Evolutionary conservation across 2,888 invertebrate genomes (phyloP).

Genomic region (Drosophila melanosoma): DNA sequence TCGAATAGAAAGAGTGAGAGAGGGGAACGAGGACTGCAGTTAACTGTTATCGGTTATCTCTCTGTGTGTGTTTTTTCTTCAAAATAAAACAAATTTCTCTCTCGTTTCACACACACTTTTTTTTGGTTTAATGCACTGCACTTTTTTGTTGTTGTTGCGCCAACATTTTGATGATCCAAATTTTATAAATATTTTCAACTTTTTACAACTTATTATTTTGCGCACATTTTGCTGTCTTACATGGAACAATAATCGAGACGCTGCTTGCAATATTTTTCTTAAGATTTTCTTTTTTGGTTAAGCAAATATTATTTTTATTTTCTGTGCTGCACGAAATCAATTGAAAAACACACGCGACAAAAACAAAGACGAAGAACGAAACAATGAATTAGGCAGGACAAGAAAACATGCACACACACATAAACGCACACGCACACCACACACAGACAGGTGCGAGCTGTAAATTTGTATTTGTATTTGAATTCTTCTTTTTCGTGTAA

Average conservation of each 20-base stretch:
- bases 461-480: constrained; percentile 33
- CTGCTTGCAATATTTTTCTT: constrained; percentile 36
- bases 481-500: constrained; percentile 23
- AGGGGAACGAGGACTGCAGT: not conserved
- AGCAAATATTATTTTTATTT: constrained; percentile 30
- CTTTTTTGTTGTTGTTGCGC: constrained; percentile 11
- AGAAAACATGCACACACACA: constrained; percentile 20
- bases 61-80: not conserved
- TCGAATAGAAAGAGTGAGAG: not conserved
- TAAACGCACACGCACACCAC: constrained; percentile 12
- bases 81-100: not conserved
- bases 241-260: constrained; percentile 3
- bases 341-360: constrained; percentile 39
- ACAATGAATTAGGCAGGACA: constrained; percentile 41
- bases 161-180: constrained; percentile 38
- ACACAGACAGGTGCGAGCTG: constrained; percentile 51
- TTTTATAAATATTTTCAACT: constrained; percentile 6
- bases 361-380: constrained; percentile 22
- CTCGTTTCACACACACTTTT: constrained; percentile 18
- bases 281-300: constrained; percentile 46
- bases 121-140: constrained; percentile 30
- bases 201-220: constrained; percentile 19
- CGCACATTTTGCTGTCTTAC: constrained; percentile 40
- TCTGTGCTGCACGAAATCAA: constrained; percentile 41
- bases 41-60: not conserved